Evolutionary conservation across 2,797 vertebrate species (phyloP).

Genomic region (Lates japonicus): DNA sequence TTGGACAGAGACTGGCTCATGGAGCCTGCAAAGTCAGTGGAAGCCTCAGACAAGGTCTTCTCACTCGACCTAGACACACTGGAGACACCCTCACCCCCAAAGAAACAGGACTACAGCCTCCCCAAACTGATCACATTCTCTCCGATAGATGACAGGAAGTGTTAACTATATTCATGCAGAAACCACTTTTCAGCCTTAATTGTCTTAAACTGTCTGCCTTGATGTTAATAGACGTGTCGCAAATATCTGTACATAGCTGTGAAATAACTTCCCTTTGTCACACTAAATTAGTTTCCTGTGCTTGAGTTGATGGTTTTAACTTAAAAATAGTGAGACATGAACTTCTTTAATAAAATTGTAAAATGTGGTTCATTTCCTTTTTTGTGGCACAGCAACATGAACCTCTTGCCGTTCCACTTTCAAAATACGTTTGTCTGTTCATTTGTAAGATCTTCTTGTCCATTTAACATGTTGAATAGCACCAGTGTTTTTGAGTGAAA

Average conservation of each 20-base stretch:
- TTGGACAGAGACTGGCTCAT: constrained; percentile 50
- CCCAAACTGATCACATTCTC: constrained; percentile 84
- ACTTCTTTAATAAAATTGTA: constrained; percentile 49
- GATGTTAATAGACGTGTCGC: background rate
- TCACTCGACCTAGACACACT: constrained; percentile 83
- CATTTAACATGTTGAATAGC: background rate
- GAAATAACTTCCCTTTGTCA: constrained; percentile 25
- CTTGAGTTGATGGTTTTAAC: constrained; percentile 16
- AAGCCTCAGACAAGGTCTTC: constrained; percentile 69
- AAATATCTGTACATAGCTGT: constrained; percentile 47
- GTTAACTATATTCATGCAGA: background rate
- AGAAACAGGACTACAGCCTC: constrained; percentile 71
- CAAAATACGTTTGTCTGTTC: background rate
- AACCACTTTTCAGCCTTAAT: background rate
- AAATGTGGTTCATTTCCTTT: background rate
- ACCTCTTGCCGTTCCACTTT: background rate
- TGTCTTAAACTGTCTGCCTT: constrained; percentile 6
- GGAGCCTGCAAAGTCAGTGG: constrained; percentile 35
- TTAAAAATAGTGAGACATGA: constrained; percentile 33
- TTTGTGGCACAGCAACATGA: background rate
- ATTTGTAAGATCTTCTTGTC: background rate
- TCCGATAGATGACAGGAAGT: constrained; percentile 82
- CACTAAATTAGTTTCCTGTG: constrained; percentile 1
- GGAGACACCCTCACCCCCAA: constrained; percentile 63
- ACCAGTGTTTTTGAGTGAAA: background rate